Evolutionary conservation across 2,113 vertebrate genomes (phyloP), one percentile per base, ranked within the genome.

Genomic region (Psophia crepitans): DNA sequence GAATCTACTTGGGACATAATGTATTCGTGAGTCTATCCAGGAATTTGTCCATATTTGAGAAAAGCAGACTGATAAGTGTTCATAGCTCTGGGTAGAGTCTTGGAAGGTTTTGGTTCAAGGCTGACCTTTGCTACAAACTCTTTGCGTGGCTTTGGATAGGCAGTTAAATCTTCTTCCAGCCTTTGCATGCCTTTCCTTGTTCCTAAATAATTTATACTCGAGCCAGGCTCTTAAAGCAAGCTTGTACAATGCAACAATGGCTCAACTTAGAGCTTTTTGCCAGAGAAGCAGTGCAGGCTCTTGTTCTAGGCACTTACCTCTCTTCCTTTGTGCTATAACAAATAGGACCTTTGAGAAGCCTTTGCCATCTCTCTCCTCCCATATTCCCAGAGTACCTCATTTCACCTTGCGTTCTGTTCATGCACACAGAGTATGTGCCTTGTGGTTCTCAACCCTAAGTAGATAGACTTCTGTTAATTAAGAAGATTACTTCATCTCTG

Each of bases 161-260:
- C 5, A 3, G 13, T 41, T 69, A 83, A 48, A 48, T 28, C 19
- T 84, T 80, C 8, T 49, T 75, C 43, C 54, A 44, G 44, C 12
- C 5, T 76, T 80, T 51, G 18, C 8, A 24, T 39, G 14, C 5
- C 12, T 91, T 79, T 4, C 19, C 32, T 54, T n/a, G 5, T 8
- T 66, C 16, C 17, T 30, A 33, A 46, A 63, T 80, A 76, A 41
- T 18, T 64, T 44, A 12, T 16, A 14, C 7, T n/a, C 70, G 7
- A 77, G 4, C 28, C 46, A 58, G 18, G 15, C 10, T 64, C 48
- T 82, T 79, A 51, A 26, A 85, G 4, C 11, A 70, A 71, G 28
- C 2, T 76, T 79, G 19, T 43, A 20, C 8, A 26, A 19, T 12
- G 6, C 28, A 64, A 13, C 0, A 1, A 30, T 4, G 1, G 5